Base-by-base conservation (phyloP, 2,888 invertebrate genomes). In the Ormyrus pomaceus region DNA sequence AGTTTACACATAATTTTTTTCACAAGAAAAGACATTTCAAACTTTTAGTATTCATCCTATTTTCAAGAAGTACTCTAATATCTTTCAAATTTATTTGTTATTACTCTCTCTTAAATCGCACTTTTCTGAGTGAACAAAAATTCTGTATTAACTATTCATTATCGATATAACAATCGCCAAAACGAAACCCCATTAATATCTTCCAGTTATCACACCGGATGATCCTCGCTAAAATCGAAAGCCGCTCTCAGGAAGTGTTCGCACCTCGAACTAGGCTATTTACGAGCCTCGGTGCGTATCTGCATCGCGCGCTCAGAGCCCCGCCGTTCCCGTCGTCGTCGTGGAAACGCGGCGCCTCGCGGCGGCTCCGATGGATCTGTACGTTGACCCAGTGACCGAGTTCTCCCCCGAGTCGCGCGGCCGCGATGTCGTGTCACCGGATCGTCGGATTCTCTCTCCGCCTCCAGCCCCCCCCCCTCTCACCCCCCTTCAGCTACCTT, bases 311-410 rank as follows among this genome's bases (percentile, higher is more conserved):
- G 34, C 34, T 3, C 34, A 34, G 34, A 4, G 34, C 34, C 1
- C 34, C 34, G 34, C 34, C 34, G 34, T 48, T 48, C 4, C 50
- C 34, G n/a, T 45, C 13, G 68, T 59, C 84, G 83, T 84, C 85
- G 84, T 85, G 85, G 84, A 82, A 84, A 85, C 85, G 82, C 85
- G 82, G 83, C 83, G 80, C 76, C 51, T 68, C 58, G 11, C 19
- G 10, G 34, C 45, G 13, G 46, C 59, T 61, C 61, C 83, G 84
- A 34, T 34, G 34, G 34, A 34, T 86, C 84, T 86, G 86, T 85
- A 84, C 85, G 84, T 85, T 84, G 87, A 87, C 88, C 88, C 83
- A 88, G 83, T 88, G 86, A 86, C 88, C 88, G 87, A 86, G 84
- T 88, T 88, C 83, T 4, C 34, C 3, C 34, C 4, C 34, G 34